Base-by-base conservation (phyloP, 2,113 vertebrate species). In the Pelecanus crispus region DNA sequence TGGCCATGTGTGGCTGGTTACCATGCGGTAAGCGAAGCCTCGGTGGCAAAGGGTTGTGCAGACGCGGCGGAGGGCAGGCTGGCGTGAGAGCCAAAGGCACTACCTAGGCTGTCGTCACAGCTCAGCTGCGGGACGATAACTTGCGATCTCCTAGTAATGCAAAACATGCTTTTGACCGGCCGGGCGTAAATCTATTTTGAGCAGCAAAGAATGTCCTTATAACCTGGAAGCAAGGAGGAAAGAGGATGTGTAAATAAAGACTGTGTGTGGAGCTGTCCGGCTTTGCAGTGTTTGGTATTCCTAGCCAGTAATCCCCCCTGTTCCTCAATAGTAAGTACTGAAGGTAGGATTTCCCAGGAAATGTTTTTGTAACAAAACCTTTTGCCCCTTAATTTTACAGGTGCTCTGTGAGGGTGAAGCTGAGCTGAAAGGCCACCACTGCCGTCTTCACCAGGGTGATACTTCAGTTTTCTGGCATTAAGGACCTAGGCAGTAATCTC, bases 21-120 rank as follows among this genome's bases (percentile, higher is more conserved):
- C 0, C 2, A 3, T 11, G 85, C 42, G 2, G 72, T 0, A 1
- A 12, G 21, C 0, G 0, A 34, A 45, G 50, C 45, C 31, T 17
- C 2, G 8, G 29, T 40, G 55, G 42, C 4, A n/a, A 11, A n/a
- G 59, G 47, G 34, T 12, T 44, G 45, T 20, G 80, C 31, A 2
- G 2, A 29, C 0, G 26, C 36, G 10, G 28, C 0, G 38, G 18
- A 25, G 42, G 36, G 17, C 13, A 14, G 34, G 67, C 63, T 71
- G 81, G 8, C 0, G 17, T 3, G 16, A 7, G 18, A 40, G 47
- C 32, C 18, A 3, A 16, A 55, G 52, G 58, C 7, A 0, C 17
- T 44, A 0, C 38, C 31, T 4, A 0, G 7, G 7, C 40, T 7
- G 9, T 34, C 61, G 28, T 1, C 25, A 1, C 29, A 31, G 66